Base-by-base conservation (phyloP, 2,113 vertebrate species). In the Enhydra lutris region DNA sequence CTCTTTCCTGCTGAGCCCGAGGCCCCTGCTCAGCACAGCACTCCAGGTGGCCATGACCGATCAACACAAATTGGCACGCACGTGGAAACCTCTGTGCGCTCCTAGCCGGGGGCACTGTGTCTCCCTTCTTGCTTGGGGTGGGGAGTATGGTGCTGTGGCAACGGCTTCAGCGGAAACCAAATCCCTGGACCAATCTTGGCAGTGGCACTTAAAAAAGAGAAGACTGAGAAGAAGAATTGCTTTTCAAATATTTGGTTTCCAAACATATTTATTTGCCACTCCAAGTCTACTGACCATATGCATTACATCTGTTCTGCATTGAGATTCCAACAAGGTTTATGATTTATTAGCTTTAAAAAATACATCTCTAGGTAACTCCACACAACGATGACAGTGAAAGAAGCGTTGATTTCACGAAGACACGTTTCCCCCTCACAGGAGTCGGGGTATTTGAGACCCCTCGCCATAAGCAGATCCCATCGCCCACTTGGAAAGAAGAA, bases 241-340 rank as follows among this genome's bases (percentile, higher is more conserved):
- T 98, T 98, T 94, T 97, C 92, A 97, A 98, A 97, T 97, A 98
- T 98, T 98, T 98, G 95, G 86, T 97, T 94, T 97, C 96, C 93
- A 98, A 97, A 97, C 89, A 97, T 98, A 97, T 97, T 97, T 97
- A 97, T 98, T 98, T 98, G 97, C 94, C 96, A 74, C 95, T 96
- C 86, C 80, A 61, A 91, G 97, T 96, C 97, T 93, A 97, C 93
- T 97, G 96, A 87, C 97, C 97, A 98, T 97, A 96, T 97, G 98
- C 39, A 93, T 92, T 92, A 95, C 97, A 98, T 98, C 97, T 98
- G 98, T 92, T 98, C 94, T 93, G 92, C 93, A 89, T 86, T 87
- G 91, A 87, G 93, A 97, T 84, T 96, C 96, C 86, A 96, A 84
- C 69, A 93, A 93, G 93, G 85, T 94, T 97, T 96, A 55, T 95